Evolutionary conservation across 1,140 invertebrate species (phyloP), one percentile per base, ranked within the genome.

Genomic region (Apis dorsata): DNA sequence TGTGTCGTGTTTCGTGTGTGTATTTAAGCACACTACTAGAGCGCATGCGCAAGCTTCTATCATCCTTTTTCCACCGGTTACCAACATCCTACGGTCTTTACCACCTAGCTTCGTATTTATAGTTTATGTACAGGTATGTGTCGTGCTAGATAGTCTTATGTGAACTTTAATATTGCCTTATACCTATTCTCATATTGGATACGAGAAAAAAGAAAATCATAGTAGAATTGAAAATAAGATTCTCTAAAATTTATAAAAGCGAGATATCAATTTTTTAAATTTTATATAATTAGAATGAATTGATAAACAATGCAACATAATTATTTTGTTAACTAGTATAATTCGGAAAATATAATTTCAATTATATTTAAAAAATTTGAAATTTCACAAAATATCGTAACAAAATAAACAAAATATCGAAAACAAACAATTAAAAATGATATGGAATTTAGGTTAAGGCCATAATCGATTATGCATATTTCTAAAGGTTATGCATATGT

Each of bases 141-240:
- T 87, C 65, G 70, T 24, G n/a, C 65, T 34, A 71, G 60, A 68
- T 81, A 83, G 77, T 63, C 51, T 76, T 71, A 70, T 68, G 81
- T 69, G 24, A 88, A 88, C 73, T 86, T 86, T 89, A 88, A 89
- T 89, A 89, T 88, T 89, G 65, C 79, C 82, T 89, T 86, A 86
- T 89, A 88, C 79, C 79, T 89, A 88, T 89, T 88, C 0, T 44
- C 85, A 84, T 84, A 79, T 70, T 51, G 71, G 62, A 63, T 62
- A 71, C 34, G 70, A 53, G 21, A 49, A 72, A 77, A 70, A 70
- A 44, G 34, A 44, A 44, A 65, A 70, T 65, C 68, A 49, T 59
- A 53, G 44, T 51, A 80, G 53, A 86, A 53, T 70, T 86, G 81
- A 77, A 86, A 84, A 87, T 60, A 66, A 87, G 49, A 63, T 69